Conservation (phyloP, 1,140 invertebrate species). For the Habropoda laboriosa region DNA sequence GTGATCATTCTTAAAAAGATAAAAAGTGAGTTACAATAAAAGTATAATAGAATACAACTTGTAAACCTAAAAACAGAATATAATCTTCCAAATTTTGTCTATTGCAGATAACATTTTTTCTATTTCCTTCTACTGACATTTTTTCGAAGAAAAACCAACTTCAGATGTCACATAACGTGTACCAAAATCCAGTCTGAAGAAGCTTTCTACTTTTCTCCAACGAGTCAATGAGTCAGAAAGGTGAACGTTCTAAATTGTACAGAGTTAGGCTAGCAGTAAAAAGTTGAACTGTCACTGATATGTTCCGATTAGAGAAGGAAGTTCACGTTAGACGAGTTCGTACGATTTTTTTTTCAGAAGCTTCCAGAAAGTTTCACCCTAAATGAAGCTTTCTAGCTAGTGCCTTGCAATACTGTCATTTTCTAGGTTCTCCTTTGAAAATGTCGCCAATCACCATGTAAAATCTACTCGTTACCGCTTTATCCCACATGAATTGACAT, state of each 20-base stretch:
- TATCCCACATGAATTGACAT: too few relatives aligned
- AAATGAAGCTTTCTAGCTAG: background rate
- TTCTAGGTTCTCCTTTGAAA: too few relatives aligned
- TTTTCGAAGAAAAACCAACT: too few relatives aligned
- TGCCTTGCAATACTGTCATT: too few relatives aligned
- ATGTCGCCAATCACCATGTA: background rate
- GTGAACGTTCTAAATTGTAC: constrained; percentile 37
- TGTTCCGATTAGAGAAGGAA: constrained; percentile 8
- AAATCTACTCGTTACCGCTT: too few relatives aligned
- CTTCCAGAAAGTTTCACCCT: constrained; percentile 8
- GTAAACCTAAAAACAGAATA: too few relatives aligned
- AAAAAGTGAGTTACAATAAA: too few relatives aligned
- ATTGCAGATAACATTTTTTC: too few relatives aligned
- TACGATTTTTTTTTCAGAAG: background rate
- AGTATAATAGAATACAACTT: too few relatives aligned
- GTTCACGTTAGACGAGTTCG: background rate
- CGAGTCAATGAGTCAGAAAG: constrained; percentile 36
- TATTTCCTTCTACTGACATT: too few relatives aligned
- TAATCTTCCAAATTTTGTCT: too few relatives aligned
- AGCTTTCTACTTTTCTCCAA: constrained; percentile 35
- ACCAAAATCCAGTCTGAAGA: background rate
- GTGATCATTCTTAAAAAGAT: too few relatives aligned
- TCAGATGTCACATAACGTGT: background rate
- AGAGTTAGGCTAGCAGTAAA: background rate
- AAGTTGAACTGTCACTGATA: constrained; percentile 40